Conservation (phyloP, 2,113 vertebrate species). For the Chloroceryle aenea region DNA sequence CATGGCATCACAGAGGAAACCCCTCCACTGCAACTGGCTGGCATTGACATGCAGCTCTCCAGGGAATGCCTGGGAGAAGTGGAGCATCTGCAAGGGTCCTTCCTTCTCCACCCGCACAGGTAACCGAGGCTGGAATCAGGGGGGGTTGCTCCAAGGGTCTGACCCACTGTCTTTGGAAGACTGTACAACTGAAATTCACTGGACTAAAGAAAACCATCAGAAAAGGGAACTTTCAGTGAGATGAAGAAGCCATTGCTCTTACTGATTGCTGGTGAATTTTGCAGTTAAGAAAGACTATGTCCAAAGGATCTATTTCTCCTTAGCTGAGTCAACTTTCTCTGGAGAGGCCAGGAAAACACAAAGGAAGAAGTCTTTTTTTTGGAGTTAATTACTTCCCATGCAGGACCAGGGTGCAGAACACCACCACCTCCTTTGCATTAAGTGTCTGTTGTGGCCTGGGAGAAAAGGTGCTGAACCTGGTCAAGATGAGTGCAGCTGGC, state of each 20-base stretch:
- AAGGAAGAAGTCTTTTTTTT: not conserved
- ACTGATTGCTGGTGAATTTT: not conserved
- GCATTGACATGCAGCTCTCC: not conserved
- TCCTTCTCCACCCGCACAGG: not conserved
- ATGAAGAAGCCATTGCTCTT: not conserved
- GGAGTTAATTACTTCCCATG: not conserved
- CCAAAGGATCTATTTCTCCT: not conserved
- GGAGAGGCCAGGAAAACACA: not conserved
- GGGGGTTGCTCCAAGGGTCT: not conserved
- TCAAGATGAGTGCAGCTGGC: not conserved
- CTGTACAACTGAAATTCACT: not conserved
- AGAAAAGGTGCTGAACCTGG: not conserved
- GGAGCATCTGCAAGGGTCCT: not conserved
- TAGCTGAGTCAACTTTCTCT: not conserved
- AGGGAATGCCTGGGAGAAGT: not conserved
- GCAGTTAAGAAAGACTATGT: not conserved
- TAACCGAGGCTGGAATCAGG: not conserved
- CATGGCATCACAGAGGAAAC: rapidly evolving
- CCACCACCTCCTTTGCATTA: not conserved
- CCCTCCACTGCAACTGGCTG: not conserved
- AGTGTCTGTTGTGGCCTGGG: not conserved
- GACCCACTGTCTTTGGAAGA: not conserved
- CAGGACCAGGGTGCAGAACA: not conserved
- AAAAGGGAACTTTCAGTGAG: not conserved
- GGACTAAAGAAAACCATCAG: not conserved